Percentiles rank a stretch among this genome's conserved stretches.
Conservation (phyloP, 2,888 invertebrate species). For the Meloe dianella region DNA sequence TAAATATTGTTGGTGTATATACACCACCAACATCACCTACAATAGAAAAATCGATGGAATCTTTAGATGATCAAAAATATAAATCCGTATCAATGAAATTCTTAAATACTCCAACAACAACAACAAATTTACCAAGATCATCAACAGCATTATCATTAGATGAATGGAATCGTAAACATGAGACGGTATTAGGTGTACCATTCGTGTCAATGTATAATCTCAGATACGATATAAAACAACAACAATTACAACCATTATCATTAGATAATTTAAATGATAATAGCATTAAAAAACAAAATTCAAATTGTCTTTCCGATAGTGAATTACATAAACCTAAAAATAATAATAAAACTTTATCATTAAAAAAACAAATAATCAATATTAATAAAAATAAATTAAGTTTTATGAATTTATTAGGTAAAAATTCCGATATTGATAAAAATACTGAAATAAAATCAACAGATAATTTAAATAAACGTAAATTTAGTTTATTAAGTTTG, state of each 20-base stretch:
- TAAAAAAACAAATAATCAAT: conserved; percentile 32
- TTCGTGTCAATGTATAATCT: conserved; percentile 57
- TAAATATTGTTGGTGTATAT: conserved; percentile 49
- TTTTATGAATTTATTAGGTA: conserved; percentile 35
- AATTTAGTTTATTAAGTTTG: conserved; percentile 32
- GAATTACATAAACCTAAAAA: conserved; percentile 39
- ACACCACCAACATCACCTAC: conserved; percentile 49
- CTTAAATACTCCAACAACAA: conserved; percentile 26
- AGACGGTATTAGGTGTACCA: conserved; percentile 63
- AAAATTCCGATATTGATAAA: conserved; percentile 19
- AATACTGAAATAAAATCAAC: conserved; percentile 14
- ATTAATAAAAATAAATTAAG: conserved; percentile 35
- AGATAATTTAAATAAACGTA: conserved; percentile 30
- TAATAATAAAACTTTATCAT: background rate
- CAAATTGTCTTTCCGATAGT: conserved; percentile 43
- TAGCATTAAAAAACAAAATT: conserved; percentile 18
- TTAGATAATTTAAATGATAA: conserved; percentile 14
- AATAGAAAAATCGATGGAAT: conserved; percentile 48
- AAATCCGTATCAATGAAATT: conserved; percentile 36
- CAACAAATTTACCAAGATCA: conserved; percentile 43
- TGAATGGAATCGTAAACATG: conserved; percentile 50
- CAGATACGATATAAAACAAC: conserved; percentile 33
- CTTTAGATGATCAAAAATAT: conserved; percentile 27
- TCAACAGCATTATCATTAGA: conserved; percentile 60
- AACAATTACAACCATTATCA: conserved; percentile 37